Evolutionary conservation across 2,888 invertebrate species (phyloP).

Genomic region (Nesidiocoris tenuis): DNA sequence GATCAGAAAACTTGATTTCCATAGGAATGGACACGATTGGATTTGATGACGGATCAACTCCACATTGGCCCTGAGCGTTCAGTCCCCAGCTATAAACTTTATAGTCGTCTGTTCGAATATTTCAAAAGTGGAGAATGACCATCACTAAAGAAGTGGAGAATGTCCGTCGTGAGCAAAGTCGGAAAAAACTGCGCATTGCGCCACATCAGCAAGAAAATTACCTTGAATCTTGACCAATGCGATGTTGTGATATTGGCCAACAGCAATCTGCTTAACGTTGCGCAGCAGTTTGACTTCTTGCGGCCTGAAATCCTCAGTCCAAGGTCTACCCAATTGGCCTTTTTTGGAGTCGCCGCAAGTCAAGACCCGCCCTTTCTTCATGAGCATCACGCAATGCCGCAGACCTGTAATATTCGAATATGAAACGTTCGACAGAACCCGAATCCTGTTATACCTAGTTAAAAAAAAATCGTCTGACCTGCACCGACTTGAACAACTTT

Average conservation of each 20-base stretch:
- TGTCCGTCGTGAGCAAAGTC: too few species aligned
- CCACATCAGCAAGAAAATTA: too few species aligned
- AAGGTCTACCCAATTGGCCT: slow-evolving; percentile 65
- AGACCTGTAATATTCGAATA: slow-evolving; percentile 59
- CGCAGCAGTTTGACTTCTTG: slow-evolving; percentile 53
- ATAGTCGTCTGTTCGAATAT: not conserved
- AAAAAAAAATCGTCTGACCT: too few species aligned
- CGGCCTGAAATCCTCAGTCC: not conserved
- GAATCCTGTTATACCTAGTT: too few species aligned
- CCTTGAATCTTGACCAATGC: slow-evolving; percentile 60
- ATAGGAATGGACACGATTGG: not conserved
- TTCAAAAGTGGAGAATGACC: not conserved
- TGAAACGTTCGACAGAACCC: not conserved
- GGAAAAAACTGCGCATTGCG: too few species aligned
- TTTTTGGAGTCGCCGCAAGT: slow-evolving; percentile 67
- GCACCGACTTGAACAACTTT: slow-evolving; percentile 9
- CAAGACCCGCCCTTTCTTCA: slow-evolving; percentile 63
- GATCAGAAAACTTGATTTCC: slow-evolving; percentile 9
- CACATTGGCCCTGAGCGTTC: slow-evolving; percentile 78
- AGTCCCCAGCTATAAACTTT: slow-evolving; percentile 68
- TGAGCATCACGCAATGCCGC: slow-evolving; percentile 67
- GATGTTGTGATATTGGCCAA: slow-evolving; percentile 79
- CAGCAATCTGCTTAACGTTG: slow-evolving; percentile 65
- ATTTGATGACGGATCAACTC: slow-evolving; percentile 57
- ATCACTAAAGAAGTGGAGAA: not conserved